These are phyloP conservation scores for Perdix hodgsoniae DNA, from an alignment of 2,797 vertebrate genomes.

Conservation along the genomic window DNA sequence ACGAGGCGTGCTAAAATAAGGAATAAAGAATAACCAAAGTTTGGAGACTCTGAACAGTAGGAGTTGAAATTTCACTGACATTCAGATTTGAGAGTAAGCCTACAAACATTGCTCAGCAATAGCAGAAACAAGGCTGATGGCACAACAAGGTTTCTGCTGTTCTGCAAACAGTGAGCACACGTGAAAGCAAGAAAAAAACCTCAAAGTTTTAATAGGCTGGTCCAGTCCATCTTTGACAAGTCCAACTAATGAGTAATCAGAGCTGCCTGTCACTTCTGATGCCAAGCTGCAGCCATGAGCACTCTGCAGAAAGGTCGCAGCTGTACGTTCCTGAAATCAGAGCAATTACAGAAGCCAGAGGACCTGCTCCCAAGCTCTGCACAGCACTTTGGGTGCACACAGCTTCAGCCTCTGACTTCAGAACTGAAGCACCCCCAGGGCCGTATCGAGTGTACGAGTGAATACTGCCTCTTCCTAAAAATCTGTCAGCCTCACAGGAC, in stretches of 20 bases:
- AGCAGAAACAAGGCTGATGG: rapidly evolving
- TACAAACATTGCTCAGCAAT: not conserved
- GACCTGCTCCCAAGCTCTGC: not conserved
- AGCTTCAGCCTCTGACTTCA: too few species aligned
- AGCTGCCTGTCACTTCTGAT: not conserved
- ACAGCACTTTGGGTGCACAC: rapidly evolving
- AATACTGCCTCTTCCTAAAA: rapidly evolving
- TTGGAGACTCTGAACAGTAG: not conserved
- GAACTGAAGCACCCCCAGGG: rapidly evolving
- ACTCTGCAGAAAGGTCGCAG: conserved; percentile 4
- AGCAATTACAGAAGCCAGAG: conserved; percentile 28
- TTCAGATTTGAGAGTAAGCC: not conserved
- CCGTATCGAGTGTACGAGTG: rapidly evolving
- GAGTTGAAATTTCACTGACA: not conserved
- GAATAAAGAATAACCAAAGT: not conserved
- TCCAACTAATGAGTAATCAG: not conserved
- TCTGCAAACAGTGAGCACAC: not conserved
- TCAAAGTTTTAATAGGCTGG: not conserved
- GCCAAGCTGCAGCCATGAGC: rapidly evolving
- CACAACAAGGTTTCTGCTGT: not conserved
- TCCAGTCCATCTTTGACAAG: not conserved
- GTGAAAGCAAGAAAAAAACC: not conserved
- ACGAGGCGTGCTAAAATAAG: rapidly evolving
- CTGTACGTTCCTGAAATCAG: not conserved
- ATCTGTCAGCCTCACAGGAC: not conserved